Percentiles rank a stretch among this genome's conserved stretches.
Conservation (phyloP, 2,797 vertebrate genomes). For the Hippocampus kuda region DNA sequence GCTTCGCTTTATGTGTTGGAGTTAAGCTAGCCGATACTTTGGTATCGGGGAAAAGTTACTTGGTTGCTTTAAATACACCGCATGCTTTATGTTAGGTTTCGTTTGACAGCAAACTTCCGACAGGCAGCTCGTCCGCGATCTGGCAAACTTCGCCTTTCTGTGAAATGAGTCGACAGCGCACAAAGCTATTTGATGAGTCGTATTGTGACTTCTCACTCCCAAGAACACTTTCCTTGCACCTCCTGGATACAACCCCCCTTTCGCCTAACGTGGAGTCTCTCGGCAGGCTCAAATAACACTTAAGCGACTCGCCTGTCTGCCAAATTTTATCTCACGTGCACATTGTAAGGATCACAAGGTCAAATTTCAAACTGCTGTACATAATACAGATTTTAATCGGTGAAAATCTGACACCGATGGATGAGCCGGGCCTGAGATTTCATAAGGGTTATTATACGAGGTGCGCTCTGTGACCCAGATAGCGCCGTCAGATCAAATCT, state of each 20-base stretch:
- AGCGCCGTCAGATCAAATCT: conserved; percentile 29
- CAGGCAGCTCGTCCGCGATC: neutral
- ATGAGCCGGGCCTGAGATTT: conserved; percentile 8
- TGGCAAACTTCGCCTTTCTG: neutral
- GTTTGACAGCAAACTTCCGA: neutral
- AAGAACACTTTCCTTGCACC: neutral
- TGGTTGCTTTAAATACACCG: neutral
- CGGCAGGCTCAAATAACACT: neutral
- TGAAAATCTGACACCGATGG: neutral
- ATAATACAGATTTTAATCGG: neutral
- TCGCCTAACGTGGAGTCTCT: neutral
- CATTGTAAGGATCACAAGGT: neutral
- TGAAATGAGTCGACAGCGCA: neutral
- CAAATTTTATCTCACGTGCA: neutral
- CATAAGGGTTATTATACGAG: conserved; percentile 14
- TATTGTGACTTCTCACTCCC: neutral
- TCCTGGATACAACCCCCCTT: neutral
- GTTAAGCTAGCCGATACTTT: too few relatives aligned
- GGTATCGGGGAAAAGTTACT: too few relatives aligned
- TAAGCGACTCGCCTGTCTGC: neutral
- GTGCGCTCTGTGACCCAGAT: conserved; percentile 47
- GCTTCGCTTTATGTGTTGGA: too few relatives aligned
- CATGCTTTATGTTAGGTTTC: neutral
- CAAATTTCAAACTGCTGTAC: neutral
- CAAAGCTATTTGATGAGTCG: neutral